Evolutionary conservation across 2,888 invertebrate species (phyloP).

Genomic region (Tholera decimalis): DNA sequence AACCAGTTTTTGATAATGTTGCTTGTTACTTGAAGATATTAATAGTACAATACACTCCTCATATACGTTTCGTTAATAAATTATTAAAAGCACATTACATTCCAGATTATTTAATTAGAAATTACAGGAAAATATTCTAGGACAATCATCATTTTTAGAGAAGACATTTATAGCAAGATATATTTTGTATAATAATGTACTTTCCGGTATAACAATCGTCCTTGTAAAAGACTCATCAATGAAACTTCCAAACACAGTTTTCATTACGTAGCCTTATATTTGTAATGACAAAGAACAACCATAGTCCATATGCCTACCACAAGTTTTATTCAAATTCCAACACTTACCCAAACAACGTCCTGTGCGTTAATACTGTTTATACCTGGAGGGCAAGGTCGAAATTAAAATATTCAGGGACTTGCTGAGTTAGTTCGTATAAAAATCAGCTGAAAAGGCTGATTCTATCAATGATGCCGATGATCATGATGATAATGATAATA

Average conservation of each 20-base stretch:
- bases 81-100: background rate
- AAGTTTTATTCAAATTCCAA: background rate
- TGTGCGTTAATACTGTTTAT: background rate
- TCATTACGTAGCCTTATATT: background rate
- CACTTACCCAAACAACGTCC: conserved; percentile 5
- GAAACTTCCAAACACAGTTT: background rate
- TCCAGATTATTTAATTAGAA: background rate
- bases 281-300: background rate
- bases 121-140: background rate
- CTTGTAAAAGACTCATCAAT: background rate
- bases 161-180: no score
- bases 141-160: no score
- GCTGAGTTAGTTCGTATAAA: conserved; percentile 2
- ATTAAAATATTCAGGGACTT: conserved; percentile 30
- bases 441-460: background rate
- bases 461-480: background rate
- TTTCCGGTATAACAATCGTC: background rate
- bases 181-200: no score
- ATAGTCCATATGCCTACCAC: no score
- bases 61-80: no score
- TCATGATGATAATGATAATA: background rate
- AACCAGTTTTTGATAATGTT: background rate
- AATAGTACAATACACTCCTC: no score
- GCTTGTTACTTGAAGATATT: no score
- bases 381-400: conserved; percentile 27